These are phyloP conservation scores for Callyntrura guangdongensis DNA, from an alignment of 2,888 invertebrate genomes.

Conservation along the genomic window DNA sequence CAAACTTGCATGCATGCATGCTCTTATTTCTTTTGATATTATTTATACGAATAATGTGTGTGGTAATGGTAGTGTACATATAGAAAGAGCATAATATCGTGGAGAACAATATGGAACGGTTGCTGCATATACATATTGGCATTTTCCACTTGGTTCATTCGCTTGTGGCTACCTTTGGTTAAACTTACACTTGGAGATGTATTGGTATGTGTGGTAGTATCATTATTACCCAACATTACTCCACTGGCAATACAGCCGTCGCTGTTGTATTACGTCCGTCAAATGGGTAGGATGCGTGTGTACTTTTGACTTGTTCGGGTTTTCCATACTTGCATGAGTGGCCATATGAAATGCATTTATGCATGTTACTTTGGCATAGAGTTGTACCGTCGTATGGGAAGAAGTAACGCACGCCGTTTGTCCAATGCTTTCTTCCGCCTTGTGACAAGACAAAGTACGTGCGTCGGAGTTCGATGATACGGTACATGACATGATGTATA, in stretches of 20 bases:
- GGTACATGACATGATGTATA: not conserved
- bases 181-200: slow-evolving; percentile 27
- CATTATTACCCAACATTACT: slow-evolving; percentile 48
- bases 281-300: not conserved
- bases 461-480: not conserved
- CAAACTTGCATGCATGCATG: slow-evolving; percentile 55
- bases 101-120: not conserved
- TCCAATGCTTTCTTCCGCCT: slow-evolving; percentile 29
- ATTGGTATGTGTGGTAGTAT: slow-evolving; percentile 63
- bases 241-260: not conserved
- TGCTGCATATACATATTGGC: slow-evolving; percentile 12
- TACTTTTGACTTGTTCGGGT: not conserved
- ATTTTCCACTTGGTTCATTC: slow-evolving; percentile 31
- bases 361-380: not conserved
- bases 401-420: not conserved
- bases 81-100: not conserved
- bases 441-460: slow-evolving; percentile 24
- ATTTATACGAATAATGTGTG: slow-evolving; percentile 43
- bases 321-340: slow-evolving; percentile 61
- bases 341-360: slow-evolving; percentile 36
- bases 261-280: slow-evolving; percentile 4
- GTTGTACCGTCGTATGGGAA: not conserved
- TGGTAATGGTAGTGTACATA: not conserved
- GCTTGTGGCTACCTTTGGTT: not conserved
- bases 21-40: slow-evolving; percentile 53